Evolutionary conservation across 1,140 invertebrate genomes (phyloP), one percentile per base, ranked within the genome.

Genomic region (Nephotettix cincticeps): DNA sequence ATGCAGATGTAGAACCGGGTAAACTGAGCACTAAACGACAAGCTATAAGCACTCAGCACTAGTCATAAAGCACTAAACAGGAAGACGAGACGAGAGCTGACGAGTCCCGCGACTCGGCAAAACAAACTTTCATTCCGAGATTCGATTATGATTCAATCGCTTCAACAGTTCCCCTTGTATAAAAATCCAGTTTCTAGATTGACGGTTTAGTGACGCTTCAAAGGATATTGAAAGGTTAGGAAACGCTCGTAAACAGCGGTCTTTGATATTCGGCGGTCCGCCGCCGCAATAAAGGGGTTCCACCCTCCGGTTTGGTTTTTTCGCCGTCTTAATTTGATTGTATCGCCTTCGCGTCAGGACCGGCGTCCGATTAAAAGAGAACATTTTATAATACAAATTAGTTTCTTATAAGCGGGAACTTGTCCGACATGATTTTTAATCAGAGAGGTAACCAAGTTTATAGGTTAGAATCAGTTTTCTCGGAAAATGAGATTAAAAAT

Each of bases 321-420:
- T 65, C 63, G 17, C 58, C 58, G 58, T 63, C 58, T 63, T 65
- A 65, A 65, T 65, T 65, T 65, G 63, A 65, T 65, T 65, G 63
- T 36, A 54, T 54, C 47, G 47, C 47, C 47, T 54, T 54, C 47
- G 13, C 4, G 13, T 6, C 11, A 11, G 47, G 47, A 19, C 47
- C 47, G 13, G 47, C 47, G 47, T 54, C 47, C 47, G 47, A 54
- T 54, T 54, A 54, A 54, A 54, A 11, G 47, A 21, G 47, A 54
- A 54, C 47, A 54, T 54, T 54, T 54, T 54, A 54, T 54, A 11
- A n/a, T 54, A n/a, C 23, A 11, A 54, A 54, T 54, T 54, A 54
- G 23, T 54, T 54, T 21, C 47, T 54, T 54, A 21, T 54, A 54
- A 54, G 47, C 17, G 36, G 21, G 23, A 54, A 54, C 21, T 54